A percentile compares a stretch with the other conserved stretches of the same genome.
Evolutionary conservation across 2,797 vertebrate genomes (phyloP).

Genomic region (Adelosebastes latens): DNA sequence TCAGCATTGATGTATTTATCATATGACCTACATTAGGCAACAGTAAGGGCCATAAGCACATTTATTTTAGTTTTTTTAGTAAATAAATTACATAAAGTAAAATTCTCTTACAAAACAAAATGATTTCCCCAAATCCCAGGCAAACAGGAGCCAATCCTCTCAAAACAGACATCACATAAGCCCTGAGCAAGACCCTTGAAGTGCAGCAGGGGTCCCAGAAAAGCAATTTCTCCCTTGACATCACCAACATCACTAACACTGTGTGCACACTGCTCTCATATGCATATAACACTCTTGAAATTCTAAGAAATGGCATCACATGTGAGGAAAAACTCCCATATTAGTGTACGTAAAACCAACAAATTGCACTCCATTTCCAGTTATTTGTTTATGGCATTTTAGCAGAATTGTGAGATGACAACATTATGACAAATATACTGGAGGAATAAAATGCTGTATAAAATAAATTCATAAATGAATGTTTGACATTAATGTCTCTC

Average conservation of each 20-base stretch:
- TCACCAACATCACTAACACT: constrained; percentile 39
- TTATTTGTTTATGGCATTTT: background rate
- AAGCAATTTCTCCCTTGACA: constrained; percentile 57
- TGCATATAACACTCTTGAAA: constrained; percentile 6
- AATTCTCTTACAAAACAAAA: background rate
- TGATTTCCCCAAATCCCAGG: background rate
- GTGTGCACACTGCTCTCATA: constrained; percentile 11
- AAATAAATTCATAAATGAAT: background rate
- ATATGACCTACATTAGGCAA: background rate
- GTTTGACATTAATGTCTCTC: background rate
- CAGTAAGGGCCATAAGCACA: background rate
- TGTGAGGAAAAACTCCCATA: background rate
- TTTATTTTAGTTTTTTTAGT: background rate
- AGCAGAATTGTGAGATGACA: background rate
- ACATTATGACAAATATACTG: background rate
- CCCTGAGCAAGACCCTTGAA: constrained; percentile 44
- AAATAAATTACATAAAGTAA: constrained; percentile 5
- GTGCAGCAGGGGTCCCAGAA: constrained; percentile 49
- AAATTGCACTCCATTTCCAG: background rate
- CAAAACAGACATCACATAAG: constrained; percentile 49
- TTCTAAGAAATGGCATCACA: background rate
- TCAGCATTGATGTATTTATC: constrained; percentile 1
- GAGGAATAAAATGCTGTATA: background rate
- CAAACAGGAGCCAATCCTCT: constrained; percentile 28
- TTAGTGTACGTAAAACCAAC: background rate